Percentiles rank a stretch among this genome's conserved stretches.
Conservation (phyloP, 2,797 vertebrate genomes). For the Crenuchus spilurus region DNA sequence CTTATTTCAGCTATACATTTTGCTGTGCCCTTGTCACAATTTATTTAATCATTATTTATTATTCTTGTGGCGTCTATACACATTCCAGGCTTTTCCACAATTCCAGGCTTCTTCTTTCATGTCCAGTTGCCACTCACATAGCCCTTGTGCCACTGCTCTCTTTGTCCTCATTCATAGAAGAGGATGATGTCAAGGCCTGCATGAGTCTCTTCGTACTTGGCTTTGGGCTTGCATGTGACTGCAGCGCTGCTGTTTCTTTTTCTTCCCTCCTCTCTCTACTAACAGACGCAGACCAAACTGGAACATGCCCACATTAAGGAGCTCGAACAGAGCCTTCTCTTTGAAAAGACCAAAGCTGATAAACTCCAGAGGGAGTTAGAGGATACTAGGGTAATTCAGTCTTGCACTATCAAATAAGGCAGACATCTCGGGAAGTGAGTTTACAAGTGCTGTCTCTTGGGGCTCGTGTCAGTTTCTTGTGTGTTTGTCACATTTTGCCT, state of each 20-base stretch:
- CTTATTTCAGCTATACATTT: constrained; percentile 8
- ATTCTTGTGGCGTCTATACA: background rate
- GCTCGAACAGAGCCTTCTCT: constrained; percentile 94
- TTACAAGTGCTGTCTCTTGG: constrained; percentile 20
- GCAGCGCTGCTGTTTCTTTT: constrained; percentile 82
- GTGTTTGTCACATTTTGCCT: constrained; percentile 12
- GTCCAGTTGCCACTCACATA: constrained; percentile 26
- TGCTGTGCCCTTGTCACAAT: constrained; percentile 24
- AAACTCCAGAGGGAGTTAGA: constrained; percentile 99
- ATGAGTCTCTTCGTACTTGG: constrained; percentile 73
- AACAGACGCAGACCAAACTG: constrained; percentile 99
- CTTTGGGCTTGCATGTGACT: constrained; percentile 90
- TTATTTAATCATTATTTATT: constrained; percentile 27
- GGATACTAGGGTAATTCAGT: constrained; percentile 94
- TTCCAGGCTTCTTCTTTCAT: constrained; percentile 40
- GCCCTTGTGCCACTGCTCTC: constrained; percentile 56
- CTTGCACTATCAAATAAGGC: constrained; percentile 71
- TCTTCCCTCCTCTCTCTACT: constrained; percentile 86
- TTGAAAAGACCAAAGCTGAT: constrained; percentile 98
- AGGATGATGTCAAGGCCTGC: constrained; percentile 81
- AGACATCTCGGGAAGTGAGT: constrained; percentile 25
- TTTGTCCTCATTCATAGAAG: constrained; percentile 74
- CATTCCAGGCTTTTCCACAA: constrained; percentile 22
- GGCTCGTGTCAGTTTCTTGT: constrained; percentile 21
- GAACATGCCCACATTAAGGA: constrained; percentile 99